phyloP scores from a whole-genome alignment of 2,113 vertebrate species.

The Caranx ignobilis region DNA sequence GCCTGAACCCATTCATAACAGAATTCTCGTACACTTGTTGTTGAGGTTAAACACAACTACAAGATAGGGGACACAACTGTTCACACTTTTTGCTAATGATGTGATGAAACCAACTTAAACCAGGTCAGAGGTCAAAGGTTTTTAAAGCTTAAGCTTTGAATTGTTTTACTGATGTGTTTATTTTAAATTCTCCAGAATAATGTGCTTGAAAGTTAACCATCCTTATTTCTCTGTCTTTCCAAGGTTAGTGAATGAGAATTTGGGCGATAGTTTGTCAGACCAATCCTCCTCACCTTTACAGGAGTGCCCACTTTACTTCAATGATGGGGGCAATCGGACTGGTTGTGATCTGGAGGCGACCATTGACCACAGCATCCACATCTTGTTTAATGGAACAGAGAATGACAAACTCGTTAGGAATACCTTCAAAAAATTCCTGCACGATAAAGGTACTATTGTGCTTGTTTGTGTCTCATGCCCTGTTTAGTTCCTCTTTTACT shows the following conservation, averaged over 20 bases:
- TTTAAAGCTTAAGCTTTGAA: no score
- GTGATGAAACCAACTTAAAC: no score
- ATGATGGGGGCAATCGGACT: not conserved
- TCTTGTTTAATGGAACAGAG: conserved; percentile 67
- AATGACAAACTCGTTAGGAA: conserved; percentile 35
- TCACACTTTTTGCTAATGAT: no score
- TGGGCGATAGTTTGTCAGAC: rapidly evolving
- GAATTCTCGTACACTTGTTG: no score
- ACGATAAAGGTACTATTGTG: rapidly evolving
- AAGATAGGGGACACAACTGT: no score
- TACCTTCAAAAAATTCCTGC: rapidly evolving
- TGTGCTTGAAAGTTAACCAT: not conserved
- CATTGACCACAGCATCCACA: rapidly evolving
- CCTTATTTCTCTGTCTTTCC: conserved; percentile 1
- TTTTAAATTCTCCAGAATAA: not conserved
- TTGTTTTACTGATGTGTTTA: no score
- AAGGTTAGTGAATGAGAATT: rapidly evolving
- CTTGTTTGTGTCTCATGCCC: no score
- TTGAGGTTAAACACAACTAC: no score
- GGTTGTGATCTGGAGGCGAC: conserved; percentile 57
- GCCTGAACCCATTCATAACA: no score
- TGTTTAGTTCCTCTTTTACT: no score
- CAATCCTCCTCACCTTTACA: rapidly evolving
- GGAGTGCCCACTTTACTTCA: conserved; percentile 26
- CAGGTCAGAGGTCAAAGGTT: no score